These are phyloP conservation scores for Lepus europaeus DNA, from an alignment of 2,113 vertebrate species.

Conservation along the genomic window DNA sequence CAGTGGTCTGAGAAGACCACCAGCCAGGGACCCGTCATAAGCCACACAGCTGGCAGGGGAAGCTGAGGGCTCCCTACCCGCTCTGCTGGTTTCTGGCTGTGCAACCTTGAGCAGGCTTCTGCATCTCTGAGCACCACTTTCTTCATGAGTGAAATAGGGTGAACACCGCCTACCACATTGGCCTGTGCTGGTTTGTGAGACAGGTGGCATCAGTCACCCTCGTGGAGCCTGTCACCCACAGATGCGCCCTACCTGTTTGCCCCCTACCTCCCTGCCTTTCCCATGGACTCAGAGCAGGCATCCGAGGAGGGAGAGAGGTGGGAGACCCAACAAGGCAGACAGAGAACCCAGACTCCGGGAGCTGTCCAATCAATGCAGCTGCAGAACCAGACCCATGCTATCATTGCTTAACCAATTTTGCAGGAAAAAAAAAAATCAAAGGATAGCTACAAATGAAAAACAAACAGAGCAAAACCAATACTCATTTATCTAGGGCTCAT, in stretches of 20 bases:
- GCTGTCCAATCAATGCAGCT: conserved; percentile 19
- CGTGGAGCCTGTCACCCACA: neutral
- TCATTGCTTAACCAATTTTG: conserved; percentile 77
- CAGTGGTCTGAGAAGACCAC: neutral
- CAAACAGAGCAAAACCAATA: conserved; percentile 87
- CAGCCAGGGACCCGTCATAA: neutral
- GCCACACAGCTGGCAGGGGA: neutral
- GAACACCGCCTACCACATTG: neutral
- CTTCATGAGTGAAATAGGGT: neutral
- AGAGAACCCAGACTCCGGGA: neutral
- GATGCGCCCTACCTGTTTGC: neutral
- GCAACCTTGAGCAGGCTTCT: neutral
- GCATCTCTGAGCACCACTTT: neutral
- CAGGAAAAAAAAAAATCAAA: conserved; percentile 65
- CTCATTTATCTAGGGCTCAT: conserved; percentile 84
- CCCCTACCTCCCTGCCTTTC: neutral
- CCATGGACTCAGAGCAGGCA: conserved; percentile 3
- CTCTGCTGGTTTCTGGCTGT: neutral
- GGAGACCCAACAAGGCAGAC: neutral
- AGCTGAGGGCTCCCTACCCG: neutral
- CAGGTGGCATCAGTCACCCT: neutral
- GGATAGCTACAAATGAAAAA: conserved; percentile 85
- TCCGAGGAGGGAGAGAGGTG: neutral
- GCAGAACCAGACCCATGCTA: conserved; percentile 2
- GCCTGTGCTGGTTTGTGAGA: conserved; percentile 40